Evolutionary conservation across 2,113 vertebrate genomes (phyloP).

Genomic region (Sapayoa aenigma): DNA sequence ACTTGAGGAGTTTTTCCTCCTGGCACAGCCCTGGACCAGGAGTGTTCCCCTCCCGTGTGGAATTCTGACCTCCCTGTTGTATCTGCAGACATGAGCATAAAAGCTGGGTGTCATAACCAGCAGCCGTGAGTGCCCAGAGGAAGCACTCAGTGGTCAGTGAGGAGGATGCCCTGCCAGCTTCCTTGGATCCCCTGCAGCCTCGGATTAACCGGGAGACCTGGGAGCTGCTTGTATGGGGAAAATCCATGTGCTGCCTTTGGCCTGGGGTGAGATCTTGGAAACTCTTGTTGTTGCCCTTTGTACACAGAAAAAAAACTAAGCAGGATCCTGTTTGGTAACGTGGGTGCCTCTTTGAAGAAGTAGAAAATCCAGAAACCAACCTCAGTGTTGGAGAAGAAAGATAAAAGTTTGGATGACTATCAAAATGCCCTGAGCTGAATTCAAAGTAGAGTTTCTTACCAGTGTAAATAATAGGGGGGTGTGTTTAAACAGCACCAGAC

Average conservation of each 20-base stretch:
- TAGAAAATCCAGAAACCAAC: conserved; percentile 15
- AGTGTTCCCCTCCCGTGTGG: not conserved
- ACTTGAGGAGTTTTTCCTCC: not conserved
- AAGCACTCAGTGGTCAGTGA: not conserved
- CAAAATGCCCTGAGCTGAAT: conserved; percentile 11
- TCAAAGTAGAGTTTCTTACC: not conserved
- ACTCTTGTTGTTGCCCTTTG: not conserved
- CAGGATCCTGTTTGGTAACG: not conserved
- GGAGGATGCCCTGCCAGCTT: not conserved
- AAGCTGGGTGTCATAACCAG: not conserved
- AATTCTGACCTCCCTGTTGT: not conserved
- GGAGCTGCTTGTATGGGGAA: not conserved
- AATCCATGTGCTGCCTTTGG: not conserved
- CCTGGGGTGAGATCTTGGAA: not conserved
- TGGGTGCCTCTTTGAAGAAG: not conserved
- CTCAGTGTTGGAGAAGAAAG: not conserved
- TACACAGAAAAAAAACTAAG: not conserved
- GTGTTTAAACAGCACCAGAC: not conserved
- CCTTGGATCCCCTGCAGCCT: not conserved
- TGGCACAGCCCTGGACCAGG: not conserved
- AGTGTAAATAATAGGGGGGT: not conserved
- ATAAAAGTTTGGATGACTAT: not conserved
- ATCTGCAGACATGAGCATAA: not conserved
- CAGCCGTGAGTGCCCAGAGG: not conserved
- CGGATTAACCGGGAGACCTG: not conserved